phyloP scores from a whole-genome alignment of 1,140 invertebrate species.

The Bombus confusus region DNA sequence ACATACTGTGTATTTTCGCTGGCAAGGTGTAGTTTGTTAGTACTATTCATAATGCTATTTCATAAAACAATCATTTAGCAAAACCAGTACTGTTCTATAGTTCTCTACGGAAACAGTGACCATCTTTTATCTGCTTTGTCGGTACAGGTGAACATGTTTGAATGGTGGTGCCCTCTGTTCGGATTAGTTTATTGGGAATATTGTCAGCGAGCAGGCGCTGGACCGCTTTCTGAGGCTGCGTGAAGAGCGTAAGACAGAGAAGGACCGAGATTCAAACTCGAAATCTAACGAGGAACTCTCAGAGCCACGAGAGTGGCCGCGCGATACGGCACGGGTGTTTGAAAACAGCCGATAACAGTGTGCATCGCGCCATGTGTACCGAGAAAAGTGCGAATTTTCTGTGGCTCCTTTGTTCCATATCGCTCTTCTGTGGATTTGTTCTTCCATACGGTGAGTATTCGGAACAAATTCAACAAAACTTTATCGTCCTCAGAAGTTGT shows the following conservation, averaged over 20 bases:
- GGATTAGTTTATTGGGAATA: not conserved
- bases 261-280: constrained; percentile 69
- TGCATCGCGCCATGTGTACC: constrained; percentile 62
- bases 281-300: constrained; percentile 69
- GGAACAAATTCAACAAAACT: not conserved
- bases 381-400: constrained; percentile 44
- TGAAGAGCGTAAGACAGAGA: constrained; percentile 37
- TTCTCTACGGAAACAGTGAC: not conserved
- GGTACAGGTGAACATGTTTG: not conserved
- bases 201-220: constrained; percentile 71
- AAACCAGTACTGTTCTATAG: not conserved
- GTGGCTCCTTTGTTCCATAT: constrained; percentile 46
- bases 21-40: too few species aligned
- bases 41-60: too few species aligned
- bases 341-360: constrained; percentile 59
- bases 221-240: constrained; percentile 61
- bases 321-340: constrained; percentile 67
- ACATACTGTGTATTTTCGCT: not conserved
- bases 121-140: not conserved
- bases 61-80: not conserved
- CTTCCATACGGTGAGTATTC: constrained; percentile 62
- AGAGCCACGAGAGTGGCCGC: constrained; percentile 76
- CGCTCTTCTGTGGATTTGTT: constrained; percentile 46
- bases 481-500: not conserved
- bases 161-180: constrained; percentile 41